Evolutionary conservation across 1,140 invertebrate genomes (phyloP).

Genomic region (Drosophila lowei): DNA sequence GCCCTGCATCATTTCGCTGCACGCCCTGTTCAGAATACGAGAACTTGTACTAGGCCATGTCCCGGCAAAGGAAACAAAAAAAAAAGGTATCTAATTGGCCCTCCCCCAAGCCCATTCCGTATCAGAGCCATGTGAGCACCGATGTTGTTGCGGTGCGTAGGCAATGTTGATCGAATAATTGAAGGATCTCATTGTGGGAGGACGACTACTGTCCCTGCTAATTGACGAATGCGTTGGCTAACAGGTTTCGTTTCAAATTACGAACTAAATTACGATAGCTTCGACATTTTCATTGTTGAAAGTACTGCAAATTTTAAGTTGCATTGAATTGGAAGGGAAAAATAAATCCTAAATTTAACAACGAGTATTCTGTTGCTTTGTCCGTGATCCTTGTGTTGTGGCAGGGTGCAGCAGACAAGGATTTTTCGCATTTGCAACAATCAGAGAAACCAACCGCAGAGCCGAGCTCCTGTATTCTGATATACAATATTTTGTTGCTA

Average conservation of each 20-base stretch:
- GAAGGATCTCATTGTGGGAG: slow-evolving; percentile 19
- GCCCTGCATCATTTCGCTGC: slow-evolving; percentile 50
- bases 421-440: slow-evolving; percentile 21
- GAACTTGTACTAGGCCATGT: slow-evolving; percentile 13
- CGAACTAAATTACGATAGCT: not conserved
- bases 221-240: slow-evolving; percentile 12
- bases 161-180: slow-evolving; percentile 27
- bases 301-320: not conserved
- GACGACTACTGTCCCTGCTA: not conserved
- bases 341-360: not conserved
- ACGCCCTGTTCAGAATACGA: slow-evolving; percentile 20
- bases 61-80: slow-evolving; percentile 3
- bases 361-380: slow-evolving; percentile 14
- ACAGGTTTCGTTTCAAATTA: not conserved
- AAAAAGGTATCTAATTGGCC: slow-evolving; percentile 26
- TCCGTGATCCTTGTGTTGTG: slow-evolving; percentile 6
- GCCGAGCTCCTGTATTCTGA: slow-evolving; percentile 2
- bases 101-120: slow-evolving; percentile 1
- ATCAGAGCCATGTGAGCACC: slow-evolving; percentile 7
- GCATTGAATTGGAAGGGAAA: slow-evolving; percentile 3
- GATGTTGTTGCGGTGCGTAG: slow-evolving; percentile 30
- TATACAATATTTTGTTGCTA: slow-evolving; percentile 21
- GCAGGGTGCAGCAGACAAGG: slow-evolving; percentile 3
- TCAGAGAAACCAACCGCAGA: slow-evolving; percentile 13
- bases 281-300: not conserved